Base-by-base conservation (phyloP, 2,113 vertebrate genomes). In the Centropristis striata region DNA sequence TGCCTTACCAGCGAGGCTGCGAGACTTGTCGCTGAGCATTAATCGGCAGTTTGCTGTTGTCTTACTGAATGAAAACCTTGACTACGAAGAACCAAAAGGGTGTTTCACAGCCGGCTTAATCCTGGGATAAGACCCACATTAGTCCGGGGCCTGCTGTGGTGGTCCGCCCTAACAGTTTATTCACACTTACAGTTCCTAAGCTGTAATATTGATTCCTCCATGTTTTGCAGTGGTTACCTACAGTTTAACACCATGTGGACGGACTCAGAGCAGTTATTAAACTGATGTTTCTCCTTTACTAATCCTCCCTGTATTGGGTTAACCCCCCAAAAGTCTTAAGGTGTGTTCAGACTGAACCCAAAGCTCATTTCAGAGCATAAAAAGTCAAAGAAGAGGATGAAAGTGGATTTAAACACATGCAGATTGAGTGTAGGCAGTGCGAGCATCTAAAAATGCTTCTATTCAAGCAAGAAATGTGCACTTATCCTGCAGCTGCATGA, bases 51-150 rank as follows among this genome's bases (percentile, higher is more conserved):
- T 61, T 60, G 15, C 65, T 78, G 3, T 55, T 41, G 84, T 91
- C 86, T 92, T 90, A 90, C 65, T 72, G 54, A 77, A 25, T 20
- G 42, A 75, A 86, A 84, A 71, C 63, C 50, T 53, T 13, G 23
- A 36, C 49, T 47, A 18, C 51, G 42, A 61, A 63, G 58, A 83
- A 77, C 41, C 77, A 71, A 76, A 70, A 49, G 37, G 25, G 32
- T 36, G 75, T 79, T 81, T 41, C 18, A 47, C 63, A 25, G 8
- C 14, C 5, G 75, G 60, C n/a, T 72, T 8, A 49, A 63, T 57
- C 47, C 47, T 27, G 77, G 32, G 47, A 63, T 14, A 12, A 54
- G 39, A 50, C 60, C 58, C 65, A 13, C 21, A 12, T 23, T 27
- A 47, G 41, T 54, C 44, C 18, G 14, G 3, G 44, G 27, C 44